phyloP scores from a whole-genome alignment of 2,797 vertebrate genomes.

The Meda fulgida region DNA sequence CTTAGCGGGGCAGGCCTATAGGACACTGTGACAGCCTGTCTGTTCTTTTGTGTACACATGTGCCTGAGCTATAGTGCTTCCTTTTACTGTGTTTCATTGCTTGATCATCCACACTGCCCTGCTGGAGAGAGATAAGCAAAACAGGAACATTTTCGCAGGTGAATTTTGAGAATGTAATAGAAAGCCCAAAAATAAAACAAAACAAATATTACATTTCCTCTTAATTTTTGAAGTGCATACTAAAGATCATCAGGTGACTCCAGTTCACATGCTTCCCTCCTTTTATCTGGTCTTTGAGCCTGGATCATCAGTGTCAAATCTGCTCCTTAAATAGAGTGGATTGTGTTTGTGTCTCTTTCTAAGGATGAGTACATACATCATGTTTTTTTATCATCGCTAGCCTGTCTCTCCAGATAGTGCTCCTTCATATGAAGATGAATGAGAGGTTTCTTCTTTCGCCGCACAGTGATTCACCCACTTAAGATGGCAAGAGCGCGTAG shows the following conservation, averaged over 20 bases:
- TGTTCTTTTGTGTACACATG: conserved; percentile 24
- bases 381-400: conserved; percentile 1
- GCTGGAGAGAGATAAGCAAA: conserved; percentile 27
- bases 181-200: conserved; percentile 1
- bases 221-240: not conserved
- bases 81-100: not conserved
- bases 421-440: conserved; percentile 48
- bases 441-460: conserved; percentile 15
- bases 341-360: conserved; percentile 22
- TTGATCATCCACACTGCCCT: conserved; percentile 13
- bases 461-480: conserved; percentile 50
- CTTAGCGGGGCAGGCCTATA: conserved; percentile 1
- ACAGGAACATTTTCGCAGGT: not conserved
- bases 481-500: conserved; percentile 25
- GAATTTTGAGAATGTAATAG: not conserved
- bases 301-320: not conserved
- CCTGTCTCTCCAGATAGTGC: conserved; percentile 19
- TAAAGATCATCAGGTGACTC: not conserved
- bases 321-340: conserved; percentile 11
- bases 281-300: not conserved
- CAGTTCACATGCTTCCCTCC: not conserved
- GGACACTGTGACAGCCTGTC: conserved; percentile 7
- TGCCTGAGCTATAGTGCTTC: not conserved
- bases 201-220: not conserved
- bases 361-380: conserved; percentile 18